phyloP scores from a whole-genome alignment of 2,888 invertebrate species.

The Sphinx pinastri region DNA sequence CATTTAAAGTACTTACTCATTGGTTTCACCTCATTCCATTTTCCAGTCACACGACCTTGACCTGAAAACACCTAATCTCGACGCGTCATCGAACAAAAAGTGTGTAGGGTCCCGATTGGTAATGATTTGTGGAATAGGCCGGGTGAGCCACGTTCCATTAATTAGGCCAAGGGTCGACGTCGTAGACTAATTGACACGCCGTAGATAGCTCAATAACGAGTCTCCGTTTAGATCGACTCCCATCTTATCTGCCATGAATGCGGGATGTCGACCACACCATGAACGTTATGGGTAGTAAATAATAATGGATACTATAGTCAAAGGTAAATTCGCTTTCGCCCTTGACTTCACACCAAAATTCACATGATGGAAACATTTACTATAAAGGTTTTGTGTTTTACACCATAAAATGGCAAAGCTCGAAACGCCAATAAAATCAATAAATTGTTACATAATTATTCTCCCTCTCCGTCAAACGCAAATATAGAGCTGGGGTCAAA shows the following conservation, averaged over 20 bases:
- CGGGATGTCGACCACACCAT: slow-evolving; percentile 30
- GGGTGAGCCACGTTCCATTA: slow-evolving; percentile 47
- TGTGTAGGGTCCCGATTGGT: slow-evolving; percentile 28
- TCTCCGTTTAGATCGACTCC: slow-evolving; percentile 37
- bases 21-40: neutral
- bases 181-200: slow-evolving; percentile 48
- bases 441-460: no score
- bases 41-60: slow-evolving; percentile 1
- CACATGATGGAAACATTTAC: neutral
- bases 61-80: neutral
- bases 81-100: slow-evolving; percentile 26
- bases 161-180: slow-evolving; percentile 52
- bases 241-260: slow-evolving; percentile 40
- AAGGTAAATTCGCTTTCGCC: no score
- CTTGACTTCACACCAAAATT: no score
- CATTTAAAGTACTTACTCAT: neutral
- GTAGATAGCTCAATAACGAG: slow-evolving; percentile 44
- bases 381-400: no score
- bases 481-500: no score
- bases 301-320: no score
- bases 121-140: slow-evolving; percentile 38
- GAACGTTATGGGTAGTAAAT: slow-evolving; percentile 10
- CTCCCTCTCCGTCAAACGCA: no score
- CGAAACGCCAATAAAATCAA: no score
- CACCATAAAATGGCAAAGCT: no score